A percentile compares a stretch with the other conserved stretches of the same genome.
These are phyloP conservation scores for Opisthocomus hoazin DNA, from an alignment of 2,113 vertebrate genomes.

Conservation along the genomic window DNA sequence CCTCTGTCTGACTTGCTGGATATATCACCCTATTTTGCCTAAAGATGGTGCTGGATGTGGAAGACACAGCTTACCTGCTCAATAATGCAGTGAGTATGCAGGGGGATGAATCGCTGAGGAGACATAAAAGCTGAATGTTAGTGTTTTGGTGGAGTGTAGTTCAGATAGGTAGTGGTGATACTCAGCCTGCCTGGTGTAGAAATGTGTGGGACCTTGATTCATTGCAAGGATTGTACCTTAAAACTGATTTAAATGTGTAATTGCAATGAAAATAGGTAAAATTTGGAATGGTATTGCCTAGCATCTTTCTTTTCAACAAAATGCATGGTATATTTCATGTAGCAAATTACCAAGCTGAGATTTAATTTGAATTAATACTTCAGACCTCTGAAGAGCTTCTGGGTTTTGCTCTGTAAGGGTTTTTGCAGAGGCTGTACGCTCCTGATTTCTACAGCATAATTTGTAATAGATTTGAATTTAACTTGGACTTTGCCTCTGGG, in stretches of 20 bases:
- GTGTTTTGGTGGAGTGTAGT: neutral
- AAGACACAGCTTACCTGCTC: conserved; percentile 79
- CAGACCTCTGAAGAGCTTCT: neutral
- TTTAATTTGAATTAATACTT: neutral
- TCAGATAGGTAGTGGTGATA: rapidly evolving
- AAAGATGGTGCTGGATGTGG: conserved; percentile 85
- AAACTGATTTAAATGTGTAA: neutral
- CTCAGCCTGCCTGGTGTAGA: rapidly evolving
- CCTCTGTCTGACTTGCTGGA: conserved; percentile 38
- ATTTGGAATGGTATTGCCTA: neutral
- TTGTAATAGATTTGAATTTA: neutral
- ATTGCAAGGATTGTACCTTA: neutral
- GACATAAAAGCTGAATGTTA: neutral
- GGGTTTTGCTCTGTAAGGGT: neutral
- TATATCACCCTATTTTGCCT: conserved; percentile 56
- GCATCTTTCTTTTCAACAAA: neutral
- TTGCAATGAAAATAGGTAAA: neutral
- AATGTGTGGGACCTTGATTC: neutral
- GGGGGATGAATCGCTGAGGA: neutral
- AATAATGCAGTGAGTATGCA: conserved; percentile 81
- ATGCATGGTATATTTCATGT: rapidly evolving
- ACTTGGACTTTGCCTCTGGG: neutral
- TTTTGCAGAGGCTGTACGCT: rapidly evolving
- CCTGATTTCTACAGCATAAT: neutral
- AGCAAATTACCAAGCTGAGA: neutral